Percentiles rank a stretch among this genome's conserved stretches.
Conservation (phyloP, 1,140 invertebrate species). For the Eurytemora carolleeae region DNA sequence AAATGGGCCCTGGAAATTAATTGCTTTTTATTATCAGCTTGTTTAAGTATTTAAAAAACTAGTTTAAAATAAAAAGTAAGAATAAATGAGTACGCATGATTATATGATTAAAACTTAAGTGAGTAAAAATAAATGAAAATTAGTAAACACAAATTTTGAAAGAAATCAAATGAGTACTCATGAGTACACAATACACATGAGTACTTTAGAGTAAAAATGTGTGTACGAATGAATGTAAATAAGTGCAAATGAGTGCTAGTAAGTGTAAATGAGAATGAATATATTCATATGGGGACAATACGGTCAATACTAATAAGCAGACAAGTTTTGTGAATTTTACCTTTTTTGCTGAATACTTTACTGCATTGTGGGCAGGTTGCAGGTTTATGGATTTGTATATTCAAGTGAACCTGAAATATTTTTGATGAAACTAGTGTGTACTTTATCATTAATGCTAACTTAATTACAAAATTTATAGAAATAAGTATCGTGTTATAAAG, state of each 20-base stretch:
- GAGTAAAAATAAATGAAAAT: too few species aligned
- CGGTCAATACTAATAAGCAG: not conserved
- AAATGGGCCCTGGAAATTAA: too few species aligned
- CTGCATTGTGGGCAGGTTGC: slow-evolving; percentile 7
- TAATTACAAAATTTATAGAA: too few species aligned
- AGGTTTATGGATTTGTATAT: slow-evolving; percentile 14
- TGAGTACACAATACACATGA: not conserved
- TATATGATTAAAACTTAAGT: too few species aligned
- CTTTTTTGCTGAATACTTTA: slow-evolving; percentile 13
- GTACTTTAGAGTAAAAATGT: not conserved
- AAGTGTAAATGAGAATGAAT: not conserved
- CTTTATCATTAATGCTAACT: not conserved
- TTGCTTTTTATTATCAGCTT: too few species aligned
- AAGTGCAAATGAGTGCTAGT: not conserved
- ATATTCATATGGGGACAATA: not conserved
- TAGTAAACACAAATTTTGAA: too few species aligned
- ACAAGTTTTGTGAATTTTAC: not conserved
- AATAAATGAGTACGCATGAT: too few species aligned
- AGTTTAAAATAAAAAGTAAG: too few species aligned
- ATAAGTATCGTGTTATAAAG: too few species aligned
- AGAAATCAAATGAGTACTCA: too few species aligned
- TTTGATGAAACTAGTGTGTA: not conserved
- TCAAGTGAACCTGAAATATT: slow-evolving; percentile 5
- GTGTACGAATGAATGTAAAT: not conserved
- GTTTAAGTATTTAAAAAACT: too few species aligned